Percentiles rank a stretch among this genome's conserved stretches.
Conservation (phyloP, 2,113 vertebrate genomes). For the Oreochromis tanganicae region DNA sequence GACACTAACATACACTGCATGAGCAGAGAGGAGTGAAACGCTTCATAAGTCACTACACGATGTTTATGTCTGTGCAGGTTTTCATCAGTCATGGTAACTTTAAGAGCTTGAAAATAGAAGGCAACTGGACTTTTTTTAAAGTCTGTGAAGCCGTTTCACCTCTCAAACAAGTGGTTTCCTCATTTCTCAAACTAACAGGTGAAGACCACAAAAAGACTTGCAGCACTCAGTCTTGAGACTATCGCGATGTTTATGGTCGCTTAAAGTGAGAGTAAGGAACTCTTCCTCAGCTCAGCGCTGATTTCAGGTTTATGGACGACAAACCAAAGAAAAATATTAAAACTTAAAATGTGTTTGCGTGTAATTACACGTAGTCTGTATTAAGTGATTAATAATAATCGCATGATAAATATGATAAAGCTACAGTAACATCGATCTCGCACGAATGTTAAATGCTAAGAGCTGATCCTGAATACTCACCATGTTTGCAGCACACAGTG, state of each 20-base stretch:
- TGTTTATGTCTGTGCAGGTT: neutral
- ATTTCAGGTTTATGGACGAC: neutral
- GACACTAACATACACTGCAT: neutral
- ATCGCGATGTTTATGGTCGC: fast-evolving
- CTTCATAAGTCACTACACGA: fast-evolving
- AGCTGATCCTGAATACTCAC: neutral
- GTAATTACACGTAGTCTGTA: neutral
- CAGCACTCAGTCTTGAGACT: neutral
- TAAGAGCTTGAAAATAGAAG: neutral
- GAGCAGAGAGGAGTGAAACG: neutral
- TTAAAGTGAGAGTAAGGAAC: neutral
- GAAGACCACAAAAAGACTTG: neutral
- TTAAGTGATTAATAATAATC: neutral
- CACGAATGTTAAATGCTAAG: neutral
- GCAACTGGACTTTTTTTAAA: neutral
- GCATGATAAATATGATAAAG: neutral
- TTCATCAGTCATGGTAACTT: neutral
- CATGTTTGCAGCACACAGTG: neutral
- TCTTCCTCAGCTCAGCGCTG: neutral
- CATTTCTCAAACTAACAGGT: neutral
- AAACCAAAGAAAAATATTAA: neutral
- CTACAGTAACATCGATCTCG: neutral
- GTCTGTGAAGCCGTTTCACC: neutral
- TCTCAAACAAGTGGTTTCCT: neutral
- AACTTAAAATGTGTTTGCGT: fast-evolving